A percentile compares a stretch with the other conserved stretches of the same genome.
Conservation (phyloP, 2,888 invertebrate genomes). For the Machimus atricapillus region DNA sequence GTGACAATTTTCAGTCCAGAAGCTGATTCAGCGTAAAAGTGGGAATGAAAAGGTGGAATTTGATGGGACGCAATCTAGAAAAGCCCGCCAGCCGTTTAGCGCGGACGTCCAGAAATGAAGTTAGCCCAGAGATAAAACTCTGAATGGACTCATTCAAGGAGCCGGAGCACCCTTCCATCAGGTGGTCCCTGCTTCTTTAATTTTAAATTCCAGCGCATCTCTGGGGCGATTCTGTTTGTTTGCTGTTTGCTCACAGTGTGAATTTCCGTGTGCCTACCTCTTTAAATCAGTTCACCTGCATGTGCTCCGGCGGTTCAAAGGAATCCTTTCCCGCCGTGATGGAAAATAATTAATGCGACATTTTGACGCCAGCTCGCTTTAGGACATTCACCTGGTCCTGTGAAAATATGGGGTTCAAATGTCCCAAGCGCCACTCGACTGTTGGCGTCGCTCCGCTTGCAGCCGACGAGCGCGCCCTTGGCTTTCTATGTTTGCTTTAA, state of each 20-base stretch:
- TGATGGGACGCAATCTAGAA: background rate
- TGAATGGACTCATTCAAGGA: background rate
- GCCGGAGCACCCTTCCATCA: background rate
- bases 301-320: background rate
- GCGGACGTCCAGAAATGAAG: background rate
- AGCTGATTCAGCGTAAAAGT: background rate
- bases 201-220: background rate
- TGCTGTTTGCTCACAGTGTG: background rate
- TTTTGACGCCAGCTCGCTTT: conserved; percentile 26
- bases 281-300: conserved; percentile 19
- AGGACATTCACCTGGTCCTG: conserved; percentile 33
- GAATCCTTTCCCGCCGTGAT: background rate
- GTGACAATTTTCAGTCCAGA: background rate
- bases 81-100: background rate
- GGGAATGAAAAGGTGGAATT: background rate
- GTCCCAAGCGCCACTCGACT: conserved; percentile 7
- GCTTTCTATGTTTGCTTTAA: conserved; percentile 39
- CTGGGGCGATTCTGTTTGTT: background rate
- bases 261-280: background rate
- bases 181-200: background rate
- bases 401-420: conserved; percentile 37
- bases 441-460: background rate
- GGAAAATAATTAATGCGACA: conserved; percentile 29
- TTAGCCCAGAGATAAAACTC: background rate
- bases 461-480: conserved; percentile 19